A percentile compares a stretch with the other conserved stretches of the same genome.
These are phyloP conservation scores for Clarias batrachus DNA, from an alignment of 2,113 vertebrate species.

Conservation along the genomic window DNA sequence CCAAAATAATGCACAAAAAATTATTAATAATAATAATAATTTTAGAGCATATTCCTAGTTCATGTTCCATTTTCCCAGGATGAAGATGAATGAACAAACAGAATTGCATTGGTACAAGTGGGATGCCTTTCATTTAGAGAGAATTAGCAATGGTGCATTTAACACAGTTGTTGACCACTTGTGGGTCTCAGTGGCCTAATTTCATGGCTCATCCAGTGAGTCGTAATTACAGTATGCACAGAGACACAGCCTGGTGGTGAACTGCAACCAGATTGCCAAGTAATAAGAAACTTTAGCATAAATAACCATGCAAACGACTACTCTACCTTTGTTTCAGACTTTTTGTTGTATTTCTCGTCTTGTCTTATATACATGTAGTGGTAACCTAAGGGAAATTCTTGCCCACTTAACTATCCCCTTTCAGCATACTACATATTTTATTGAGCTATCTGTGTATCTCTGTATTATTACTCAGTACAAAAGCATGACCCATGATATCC, in stretches of 20 bases:
- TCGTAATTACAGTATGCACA: constrained; percentile 65
- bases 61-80: neutral
- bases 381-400: neutral
- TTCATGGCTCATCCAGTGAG: constrained; percentile 36
- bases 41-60: neutral
- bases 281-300: neutral
- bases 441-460: neutral
- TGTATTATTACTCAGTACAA: neutral
- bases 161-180: constrained; percentile 22
- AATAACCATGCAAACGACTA: neutral
- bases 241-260: constrained; percentile 51
- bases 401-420: neutral
- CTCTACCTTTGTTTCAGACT: neutral
- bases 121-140: neutral
- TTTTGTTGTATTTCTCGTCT: constrained; percentile 1
- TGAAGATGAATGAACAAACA: neutral
- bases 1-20: neutral
- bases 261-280: constrained; percentile 53
- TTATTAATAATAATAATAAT: no score
- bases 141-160: constrained; percentile 19
- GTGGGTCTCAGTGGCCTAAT: constrained; percentile 27
- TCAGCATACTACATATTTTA: neutral
- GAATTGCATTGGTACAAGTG: neutral
- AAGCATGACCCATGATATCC: neutral
- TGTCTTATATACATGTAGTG: neutral